These are phyloP conservation scores for Horisme vitalbata DNA, from an alignment of 2,888 invertebrate species.

Conservation along the genomic window DNA sequence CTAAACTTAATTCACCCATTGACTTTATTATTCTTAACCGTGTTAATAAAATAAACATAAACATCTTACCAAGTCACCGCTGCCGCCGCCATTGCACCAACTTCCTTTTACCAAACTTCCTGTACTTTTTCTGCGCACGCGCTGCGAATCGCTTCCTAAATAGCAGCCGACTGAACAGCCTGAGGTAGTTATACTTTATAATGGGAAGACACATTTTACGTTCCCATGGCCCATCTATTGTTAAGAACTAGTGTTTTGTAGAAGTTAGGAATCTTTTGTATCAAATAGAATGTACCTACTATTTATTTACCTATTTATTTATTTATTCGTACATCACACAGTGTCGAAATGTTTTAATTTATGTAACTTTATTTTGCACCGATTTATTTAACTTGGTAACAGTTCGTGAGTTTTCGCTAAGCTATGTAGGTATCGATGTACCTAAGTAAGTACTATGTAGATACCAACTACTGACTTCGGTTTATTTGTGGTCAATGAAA, in stretches of 20 bases:
- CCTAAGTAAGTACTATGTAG: not conserved
- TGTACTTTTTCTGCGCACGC: slow-evolving; percentile 55
- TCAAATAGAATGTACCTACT: no score
- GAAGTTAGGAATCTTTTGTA: not conserved
- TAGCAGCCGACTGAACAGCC: slow-evolving; percentile 47
- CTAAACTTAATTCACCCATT: no score
- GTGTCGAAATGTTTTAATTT: no score
- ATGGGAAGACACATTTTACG: slow-evolving; percentile 68
- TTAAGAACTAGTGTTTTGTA: slow-evolving; percentile 10
- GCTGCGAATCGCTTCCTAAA: slow-evolving; percentile 47
- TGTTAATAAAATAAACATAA: no score
- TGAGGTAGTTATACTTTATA: slow-evolving; percentile 46
- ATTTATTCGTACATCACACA: no score
- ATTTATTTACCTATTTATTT: no score
- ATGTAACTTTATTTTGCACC: no score
- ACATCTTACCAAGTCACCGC: slow-evolving; percentile 59
- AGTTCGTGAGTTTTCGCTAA: no score
- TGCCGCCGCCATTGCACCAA: slow-evolving; percentile 64
- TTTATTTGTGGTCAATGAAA: no score
- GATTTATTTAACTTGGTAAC: no score
- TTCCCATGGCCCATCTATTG: slow-evolving; percentile 51
- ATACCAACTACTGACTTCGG: not conserved
- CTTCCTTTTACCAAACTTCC: slow-evolving; percentile 53
- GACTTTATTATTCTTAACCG: no score
- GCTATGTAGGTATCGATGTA: no score